Conservation (phyloP, 2,113 vertebrate genomes). For the Plecotus auritus region DNA sequence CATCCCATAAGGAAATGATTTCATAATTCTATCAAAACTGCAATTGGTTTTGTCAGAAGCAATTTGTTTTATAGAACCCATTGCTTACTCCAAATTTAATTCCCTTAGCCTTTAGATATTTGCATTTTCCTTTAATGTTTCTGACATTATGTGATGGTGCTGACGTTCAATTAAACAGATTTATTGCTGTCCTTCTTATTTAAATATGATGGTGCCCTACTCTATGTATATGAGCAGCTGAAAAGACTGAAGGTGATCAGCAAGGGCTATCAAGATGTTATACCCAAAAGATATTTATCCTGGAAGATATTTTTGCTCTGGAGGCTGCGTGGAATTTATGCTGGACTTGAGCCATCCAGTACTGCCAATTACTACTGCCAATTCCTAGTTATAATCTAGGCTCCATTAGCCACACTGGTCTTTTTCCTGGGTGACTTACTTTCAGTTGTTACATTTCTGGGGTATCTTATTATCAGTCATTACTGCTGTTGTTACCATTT, state of each 20-base stretch:
- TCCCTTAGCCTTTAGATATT: not conserved
- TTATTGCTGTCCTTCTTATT: not conserved
- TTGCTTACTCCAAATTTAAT: conserved; percentile 37
- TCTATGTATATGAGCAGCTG: not conserved
- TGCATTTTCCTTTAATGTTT: conserved; percentile 24
- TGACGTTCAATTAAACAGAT: not conserved
- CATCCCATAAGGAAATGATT: conserved; percentile 12
- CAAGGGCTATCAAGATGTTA: not conserved
- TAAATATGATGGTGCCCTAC: not conserved
- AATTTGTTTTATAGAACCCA: conserved; percentile 36
- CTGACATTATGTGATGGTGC: not conserved
- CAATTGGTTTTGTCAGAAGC: conserved; percentile 54
- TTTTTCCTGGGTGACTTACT: not conserved
- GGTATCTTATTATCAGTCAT: not conserved
- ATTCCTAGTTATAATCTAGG: not conserved
- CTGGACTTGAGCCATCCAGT: not conserved
- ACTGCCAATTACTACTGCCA: not conserved
- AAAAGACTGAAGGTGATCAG: not conserved
- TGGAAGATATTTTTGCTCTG: not conserved
- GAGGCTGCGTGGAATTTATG: not conserved
- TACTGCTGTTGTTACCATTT: not conserved
- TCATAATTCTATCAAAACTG: conserved; percentile 49
- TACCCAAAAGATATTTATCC: not conserved
- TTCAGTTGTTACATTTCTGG: not conserved
- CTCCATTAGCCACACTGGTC: not conserved